phyloP scores from a whole-genome alignment of 2,113 vertebrate genomes.

The Apus apus region DNA sequence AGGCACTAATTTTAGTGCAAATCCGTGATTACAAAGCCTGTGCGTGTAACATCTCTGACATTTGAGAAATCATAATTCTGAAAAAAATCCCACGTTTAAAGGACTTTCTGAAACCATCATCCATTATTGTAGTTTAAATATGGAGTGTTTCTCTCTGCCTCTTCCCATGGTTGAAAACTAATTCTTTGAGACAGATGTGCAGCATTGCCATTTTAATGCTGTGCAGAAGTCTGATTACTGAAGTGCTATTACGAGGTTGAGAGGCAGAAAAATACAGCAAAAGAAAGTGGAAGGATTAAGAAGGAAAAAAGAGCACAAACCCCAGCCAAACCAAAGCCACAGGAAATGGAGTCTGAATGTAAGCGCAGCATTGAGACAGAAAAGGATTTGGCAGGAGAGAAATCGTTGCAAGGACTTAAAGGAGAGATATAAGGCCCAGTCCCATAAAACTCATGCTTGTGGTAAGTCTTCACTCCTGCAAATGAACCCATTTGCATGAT shows the following conservation, averaged over 20 bases:
- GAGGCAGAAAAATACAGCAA: not conserved
- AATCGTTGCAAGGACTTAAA: not conserved
- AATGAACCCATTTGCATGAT: not conserved
- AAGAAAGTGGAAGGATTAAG: constrained; percentile 55
- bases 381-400: constrained; percentile 31
- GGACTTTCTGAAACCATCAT: not conserved
- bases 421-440: not conserved
- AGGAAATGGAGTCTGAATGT: constrained; percentile 56
- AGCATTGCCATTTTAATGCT: not conserved
- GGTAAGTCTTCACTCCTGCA: not conserved
- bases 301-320: not conserved
- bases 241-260: not conserved
- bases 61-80: not conserved
- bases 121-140: not conserved
- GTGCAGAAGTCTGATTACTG: not conserved
- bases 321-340: constrained; percentile 56
- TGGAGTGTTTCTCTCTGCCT: not conserved
- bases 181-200: not conserved
- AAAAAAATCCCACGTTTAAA: not conserved
- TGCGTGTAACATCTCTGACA: not conserved
- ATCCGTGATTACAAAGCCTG: not conserved
- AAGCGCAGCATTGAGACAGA: constrained; percentile 24
- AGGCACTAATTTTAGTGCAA: not conserved
- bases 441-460: not conserved
- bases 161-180: not conserved